Conservation (phyloP, 2,888 invertebrate species). For the Neuroscelio doddi region DNA sequence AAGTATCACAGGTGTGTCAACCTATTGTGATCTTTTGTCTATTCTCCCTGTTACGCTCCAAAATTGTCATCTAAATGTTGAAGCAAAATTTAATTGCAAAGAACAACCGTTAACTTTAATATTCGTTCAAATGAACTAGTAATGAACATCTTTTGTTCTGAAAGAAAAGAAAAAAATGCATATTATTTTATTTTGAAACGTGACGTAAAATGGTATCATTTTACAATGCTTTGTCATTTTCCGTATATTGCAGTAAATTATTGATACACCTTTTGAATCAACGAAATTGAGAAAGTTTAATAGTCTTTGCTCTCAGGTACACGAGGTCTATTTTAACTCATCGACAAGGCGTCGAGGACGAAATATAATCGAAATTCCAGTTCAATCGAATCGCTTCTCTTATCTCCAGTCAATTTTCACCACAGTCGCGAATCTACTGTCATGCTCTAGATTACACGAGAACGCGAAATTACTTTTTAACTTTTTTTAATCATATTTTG, state of each 20-base stretch:
- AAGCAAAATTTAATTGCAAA: no score
- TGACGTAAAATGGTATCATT: no score
- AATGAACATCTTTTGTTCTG: neutral
- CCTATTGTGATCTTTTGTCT: no score
- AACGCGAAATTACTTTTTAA: neutral
- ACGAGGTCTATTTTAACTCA: neutral
- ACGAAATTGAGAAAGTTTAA: slow-evolving; percentile 6
- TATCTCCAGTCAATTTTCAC: slow-evolving; percentile 9
- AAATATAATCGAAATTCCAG: slow-evolving; percentile 3
- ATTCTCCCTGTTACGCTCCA: no score
- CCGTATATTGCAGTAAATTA: no score
- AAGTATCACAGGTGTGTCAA: no score
- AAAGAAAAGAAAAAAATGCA: neutral
- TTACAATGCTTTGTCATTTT: no score
- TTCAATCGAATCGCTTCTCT: slow-evolving; percentile 8
- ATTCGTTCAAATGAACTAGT: no score
- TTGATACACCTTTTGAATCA: neutral
- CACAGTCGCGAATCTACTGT: slow-evolving; percentile 4
- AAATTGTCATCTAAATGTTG: no score
- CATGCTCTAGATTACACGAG: no score
- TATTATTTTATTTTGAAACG: neutral
- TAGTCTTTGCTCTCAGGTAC: slow-evolving; percentile 1
- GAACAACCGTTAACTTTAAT: no score
- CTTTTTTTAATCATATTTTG: neutral
- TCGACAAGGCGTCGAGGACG: neutral